Percentiles rank a stretch among this genome's conserved stretches.
These are phyloP conservation scores for Lithophane leautieri DNA, from an alignment of 2,888 invertebrate species.

Conservation along the genomic window DNA sequence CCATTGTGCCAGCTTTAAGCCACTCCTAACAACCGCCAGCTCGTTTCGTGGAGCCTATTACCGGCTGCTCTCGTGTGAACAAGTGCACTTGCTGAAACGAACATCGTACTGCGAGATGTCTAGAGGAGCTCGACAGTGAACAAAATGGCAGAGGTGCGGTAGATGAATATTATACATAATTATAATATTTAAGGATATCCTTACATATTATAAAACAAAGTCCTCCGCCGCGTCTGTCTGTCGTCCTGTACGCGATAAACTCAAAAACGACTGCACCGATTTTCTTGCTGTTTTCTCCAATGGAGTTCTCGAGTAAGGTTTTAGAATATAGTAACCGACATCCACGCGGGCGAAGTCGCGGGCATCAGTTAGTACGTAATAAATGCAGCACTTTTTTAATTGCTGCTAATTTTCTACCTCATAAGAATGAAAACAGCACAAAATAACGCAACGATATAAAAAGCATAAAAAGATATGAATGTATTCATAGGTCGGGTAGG, in stretches of 20 bases:
- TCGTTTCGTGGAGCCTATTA: slow-evolving; percentile 34
- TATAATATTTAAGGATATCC: no score
- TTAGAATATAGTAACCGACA: no score
- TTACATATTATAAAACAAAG: no score
- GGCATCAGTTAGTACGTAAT: no score
- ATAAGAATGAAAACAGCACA: neutral
- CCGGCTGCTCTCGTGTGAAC: slow-evolving; percentile 2
- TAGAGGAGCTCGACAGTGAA: neutral
- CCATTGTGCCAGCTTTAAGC: neutral
- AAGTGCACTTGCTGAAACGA: slow-evolving; percentile 32
- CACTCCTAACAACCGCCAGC: slow-evolving; percentile 19
- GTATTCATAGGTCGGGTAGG: neutral
- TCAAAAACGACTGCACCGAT: no score
- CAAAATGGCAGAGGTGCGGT: neutral
- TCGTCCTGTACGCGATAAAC: no score
- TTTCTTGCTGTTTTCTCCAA: no score
- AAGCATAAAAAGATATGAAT: neutral
- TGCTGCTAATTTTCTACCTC: neutral
- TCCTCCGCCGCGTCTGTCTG: no score
- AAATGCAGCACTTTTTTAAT: no score
- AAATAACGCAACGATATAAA: neutral
- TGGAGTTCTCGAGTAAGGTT: no score
- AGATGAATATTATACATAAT: neutral
- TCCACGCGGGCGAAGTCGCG: no score
- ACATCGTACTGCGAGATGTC: slow-evolving; percentile 4